Evolutionary conservation across 2,113 vertebrate genomes (phyloP).

Genomic region (Delphinus delphis): DNA sequence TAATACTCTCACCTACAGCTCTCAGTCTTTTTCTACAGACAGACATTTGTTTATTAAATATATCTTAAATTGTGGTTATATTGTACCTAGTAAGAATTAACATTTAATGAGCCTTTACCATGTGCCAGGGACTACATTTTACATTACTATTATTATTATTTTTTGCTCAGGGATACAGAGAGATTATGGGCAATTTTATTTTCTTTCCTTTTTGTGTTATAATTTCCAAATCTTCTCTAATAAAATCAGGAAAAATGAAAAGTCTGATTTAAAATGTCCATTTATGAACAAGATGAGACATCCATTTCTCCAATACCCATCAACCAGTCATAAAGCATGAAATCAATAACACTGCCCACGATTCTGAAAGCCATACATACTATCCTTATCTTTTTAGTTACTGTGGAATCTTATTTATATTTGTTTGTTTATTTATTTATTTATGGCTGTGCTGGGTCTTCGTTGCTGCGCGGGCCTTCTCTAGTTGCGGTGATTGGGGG

Average conservation of each 20-base stretch:
- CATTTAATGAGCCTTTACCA: slow-evolving; percentile 18
- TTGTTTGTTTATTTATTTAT: no score
- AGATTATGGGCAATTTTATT: slow-evolving; percentile 9
- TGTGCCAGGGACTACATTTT: background rate
- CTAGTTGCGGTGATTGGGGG: no score
- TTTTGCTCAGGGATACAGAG: background rate
- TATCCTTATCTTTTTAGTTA: slow-evolving; percentile 13
- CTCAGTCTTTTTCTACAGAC: slow-evolving; percentile 20
- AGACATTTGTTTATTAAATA: slow-evolving; percentile 4
- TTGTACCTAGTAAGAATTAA: background rate
- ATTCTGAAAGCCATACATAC: background rate
- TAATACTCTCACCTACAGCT: background rate
- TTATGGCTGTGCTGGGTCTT: no score
- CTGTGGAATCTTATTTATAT: background rate
- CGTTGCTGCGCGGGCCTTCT: no score
- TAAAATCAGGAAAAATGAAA: slow-evolving; percentile 27
- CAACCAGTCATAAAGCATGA: background rate
- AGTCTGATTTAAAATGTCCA: background rate
- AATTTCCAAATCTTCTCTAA: slow-evolving; percentile 37
- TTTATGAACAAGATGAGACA: slow-evolving; percentile 24
- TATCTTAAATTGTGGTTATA: slow-evolving; percentile 19
- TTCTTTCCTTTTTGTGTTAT: background rate
- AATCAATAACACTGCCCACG: slow-evolving; percentile 6
- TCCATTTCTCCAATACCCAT: background rate
- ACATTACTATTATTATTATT: background rate